Percentiles rank a stretch among this genome's conserved stretches.
These are phyloP conservation scores for Tribolium madens DNA, from an alignment of 1,140 invertebrate species.

Conservation along the genomic window DNA sequence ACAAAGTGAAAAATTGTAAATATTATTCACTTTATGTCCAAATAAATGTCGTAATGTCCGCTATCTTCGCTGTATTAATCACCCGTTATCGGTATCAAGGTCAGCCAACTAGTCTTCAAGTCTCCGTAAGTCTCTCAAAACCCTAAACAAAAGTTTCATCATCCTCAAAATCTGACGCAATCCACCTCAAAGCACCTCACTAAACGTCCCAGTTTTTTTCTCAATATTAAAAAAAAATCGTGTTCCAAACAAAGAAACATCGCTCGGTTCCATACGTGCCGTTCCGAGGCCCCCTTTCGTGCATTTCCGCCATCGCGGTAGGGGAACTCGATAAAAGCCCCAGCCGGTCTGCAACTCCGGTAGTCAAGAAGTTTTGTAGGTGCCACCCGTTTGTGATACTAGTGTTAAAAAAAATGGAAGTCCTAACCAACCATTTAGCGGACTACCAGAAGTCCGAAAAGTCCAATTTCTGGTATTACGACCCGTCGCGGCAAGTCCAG, in stretches of 20 bases:
- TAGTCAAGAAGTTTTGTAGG: background rate
- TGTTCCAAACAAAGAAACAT: constrained; percentile 40
- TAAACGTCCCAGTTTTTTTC: constrained; percentile 22
- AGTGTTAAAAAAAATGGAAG: constrained; percentile 58
- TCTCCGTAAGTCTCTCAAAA: no score
- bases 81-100: no score
- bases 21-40: no score
- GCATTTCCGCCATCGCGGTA: background rate
- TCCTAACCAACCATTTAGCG: constrained; percentile 52
- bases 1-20: no score
- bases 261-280: constrained; percentile 26
- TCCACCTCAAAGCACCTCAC: background rate
- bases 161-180: background rate
- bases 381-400: constrained; percentile 55
- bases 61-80: no score
- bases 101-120: no score
- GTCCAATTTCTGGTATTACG: constrained; percentile 56
- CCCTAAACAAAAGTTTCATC: no score
- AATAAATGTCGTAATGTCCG: no score
- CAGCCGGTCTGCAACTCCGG: background rate
- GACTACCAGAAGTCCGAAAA: constrained; percentile 52
- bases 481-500: constrained; percentile 55
- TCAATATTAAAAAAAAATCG: constrained; percentile 10
- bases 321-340: constrained; percentile 14
- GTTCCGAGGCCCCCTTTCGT: background rate